Conservation (phyloP, 2,888 invertebrate species). For the Rhopalosiphum nymphaeae region DNA sequence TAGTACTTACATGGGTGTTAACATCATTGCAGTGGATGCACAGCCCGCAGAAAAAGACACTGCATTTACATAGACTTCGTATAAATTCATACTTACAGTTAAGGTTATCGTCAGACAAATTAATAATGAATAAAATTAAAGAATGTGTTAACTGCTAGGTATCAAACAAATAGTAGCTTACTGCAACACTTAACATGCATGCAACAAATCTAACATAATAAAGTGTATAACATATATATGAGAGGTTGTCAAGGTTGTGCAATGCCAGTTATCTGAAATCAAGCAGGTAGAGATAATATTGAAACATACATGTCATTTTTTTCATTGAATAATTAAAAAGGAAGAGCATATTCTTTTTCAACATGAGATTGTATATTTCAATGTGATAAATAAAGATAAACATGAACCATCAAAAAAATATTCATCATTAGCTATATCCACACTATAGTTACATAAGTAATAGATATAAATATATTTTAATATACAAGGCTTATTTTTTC, state of each 20-base stretch:
- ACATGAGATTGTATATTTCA: conserved; percentile 55
- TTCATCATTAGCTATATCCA: conserved; percentile 34
- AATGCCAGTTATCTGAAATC: not conserved
- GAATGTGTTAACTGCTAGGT: not conserved
- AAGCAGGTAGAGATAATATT: not conserved
- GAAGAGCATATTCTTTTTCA: not conserved
- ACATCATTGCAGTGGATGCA: conserved; percentile 55
- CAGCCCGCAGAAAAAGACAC: conserved; percentile 49
- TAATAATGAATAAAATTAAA: not conserved
- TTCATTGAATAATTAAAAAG: not conserved
- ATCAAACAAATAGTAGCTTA: not conserved
- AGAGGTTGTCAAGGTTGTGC: not conserved
- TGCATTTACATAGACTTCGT: conserved; percentile 25
- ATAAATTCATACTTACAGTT: not conserved
- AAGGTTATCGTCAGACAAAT: not conserved
- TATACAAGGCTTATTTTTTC: conserved; percentile 15
- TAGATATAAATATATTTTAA: conserved; percentile 36
- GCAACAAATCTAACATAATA: not conserved
- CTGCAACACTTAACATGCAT: not conserved
- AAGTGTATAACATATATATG: not conserved
- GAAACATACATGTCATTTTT: not conserved
- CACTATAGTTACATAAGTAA: conserved; percentile 55
- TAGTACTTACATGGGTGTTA: conserved; percentile 58
- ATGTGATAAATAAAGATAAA: conserved; percentile 61
- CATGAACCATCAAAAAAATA: conserved; percentile 52